Base-by-base conservation (phyloP, 2,888 invertebrate genomes). In the Phalera bucephala region DNA sequence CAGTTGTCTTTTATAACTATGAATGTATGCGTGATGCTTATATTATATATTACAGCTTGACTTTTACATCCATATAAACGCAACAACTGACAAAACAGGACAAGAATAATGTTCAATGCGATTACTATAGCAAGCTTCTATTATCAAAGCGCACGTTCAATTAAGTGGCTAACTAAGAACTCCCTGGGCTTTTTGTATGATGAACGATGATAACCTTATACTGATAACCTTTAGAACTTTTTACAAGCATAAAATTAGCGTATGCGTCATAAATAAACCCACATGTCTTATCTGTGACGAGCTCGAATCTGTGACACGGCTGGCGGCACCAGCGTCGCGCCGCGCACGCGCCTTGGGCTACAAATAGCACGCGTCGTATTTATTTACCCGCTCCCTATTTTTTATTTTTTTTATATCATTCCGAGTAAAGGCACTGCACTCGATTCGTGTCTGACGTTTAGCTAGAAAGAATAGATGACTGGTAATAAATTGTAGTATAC, bases 361-460 rank as follows among this genome's bases (percentile, higher is more conserved):
- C 78, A 80, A 84, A 86, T 86, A 85, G 83, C 81, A 68, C 73
- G 69, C 73, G 73, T 60, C 61, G 58, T 56, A 62, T 78, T 76
- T 81, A 83, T 80, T 80, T 80, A 75, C 70, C 63, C 63, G 65
- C 73, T 76, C 75, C 79, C 80, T 73, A 60, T 47, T 60, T 66
- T 63, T n/a, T n/a, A n/a, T n/a, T 59, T 64, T 68, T 64, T 68
- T 68, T 70, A 64, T 49, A 52, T 48, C 45, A 55, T 66, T 64
- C 63, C 44, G 36, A 41, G 67, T 64, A 42, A 45, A 45, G 45
- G 46, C 57, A 43, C 17, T 17, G 17, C 17, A 17, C 17, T 17
- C 17, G 17, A 17, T 17, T 17, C 17, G 3, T 6, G 17, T 3
- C 17, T 17, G 17, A 17, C 17, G 17, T 17, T 6, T 17, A 6